Base-by-base conservation (phyloP, 2,113 vertebrate species). In the Chionis minor region DNA sequence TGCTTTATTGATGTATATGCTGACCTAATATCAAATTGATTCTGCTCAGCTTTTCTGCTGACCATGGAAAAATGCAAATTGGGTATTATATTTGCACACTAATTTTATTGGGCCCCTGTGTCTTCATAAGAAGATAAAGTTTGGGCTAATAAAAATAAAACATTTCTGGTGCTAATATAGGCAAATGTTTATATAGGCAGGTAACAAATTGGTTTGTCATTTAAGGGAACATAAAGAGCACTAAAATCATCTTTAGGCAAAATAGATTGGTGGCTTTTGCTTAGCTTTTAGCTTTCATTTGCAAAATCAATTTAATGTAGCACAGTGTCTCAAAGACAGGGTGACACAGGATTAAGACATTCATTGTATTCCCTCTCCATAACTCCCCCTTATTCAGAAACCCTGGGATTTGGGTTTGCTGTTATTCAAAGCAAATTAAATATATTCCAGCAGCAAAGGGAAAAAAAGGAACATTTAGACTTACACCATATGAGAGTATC, bases 1-100 rank as follows among this genome's bases (percentile, higher is more conserved):
- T 81, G 96, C 91, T 98, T 99, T 98, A 99, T 99, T 98, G 98
- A 98, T 98, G 98, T 98, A 97, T 98, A 98, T 98, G 98, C 98
- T 99, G 98, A 98, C 98, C 98, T 98, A 98, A 98, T 99, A 99
- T 98, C 98, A 98, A 98, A 99, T 99, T 96, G 99, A 99, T 99
- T 98, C 92, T 97, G 92, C 93, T 96, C 90, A 94, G 91, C 83
- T 95, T 97, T 99, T 99, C 98, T 99, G 99, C 99, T 99, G 99
- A 99, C 98, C 98, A 97, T 77, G 95, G 98, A 97, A 95, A 99
- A 99, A 99, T 99, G 98, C 98, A 99, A 99, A 99, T 99, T 98
- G 98, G 96, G 97, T 98, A 98, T 98, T 98, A 97, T 97, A 98
- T 98, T 97, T 98, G 98, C 98, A 98, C 96, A 94, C 97, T 98